phyloP scores from a whole-genome alignment of 2,113 vertebrate species.

The Anoura caudifer region DNA sequence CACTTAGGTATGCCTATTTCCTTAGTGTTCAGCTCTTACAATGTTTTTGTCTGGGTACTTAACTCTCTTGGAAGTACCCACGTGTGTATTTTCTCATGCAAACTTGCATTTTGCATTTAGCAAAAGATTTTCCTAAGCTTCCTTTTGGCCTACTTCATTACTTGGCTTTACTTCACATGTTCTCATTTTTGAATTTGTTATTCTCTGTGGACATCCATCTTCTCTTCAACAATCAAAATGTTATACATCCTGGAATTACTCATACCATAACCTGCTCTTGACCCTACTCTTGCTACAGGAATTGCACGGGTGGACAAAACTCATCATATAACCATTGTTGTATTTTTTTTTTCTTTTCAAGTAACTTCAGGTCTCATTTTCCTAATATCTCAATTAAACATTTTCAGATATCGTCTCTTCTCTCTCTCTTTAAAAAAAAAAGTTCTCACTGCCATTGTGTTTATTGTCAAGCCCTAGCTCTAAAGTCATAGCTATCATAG shows the following conservation, averaged over 20 bases:
- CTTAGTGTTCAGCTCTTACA: background rate
- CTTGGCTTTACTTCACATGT: slow-evolving; percentile 20
- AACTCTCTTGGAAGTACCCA: background rate
- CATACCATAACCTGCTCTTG: background rate
- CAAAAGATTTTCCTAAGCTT: slow-evolving; percentile 11
- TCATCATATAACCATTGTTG: background rate
- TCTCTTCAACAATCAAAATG: slow-evolving; percentile 12
- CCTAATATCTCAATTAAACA: background rate
- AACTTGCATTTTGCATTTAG: background rate
- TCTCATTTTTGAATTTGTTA: slow-evolving; percentile 31
- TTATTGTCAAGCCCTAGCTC: background rate
- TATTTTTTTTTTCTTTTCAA: background rate
- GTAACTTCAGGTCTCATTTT: background rate
- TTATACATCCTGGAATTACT: background rate
- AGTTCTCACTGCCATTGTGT: background rate
- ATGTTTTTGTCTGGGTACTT: background rate
- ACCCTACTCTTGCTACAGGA: background rate
- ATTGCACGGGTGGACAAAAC: background rate
- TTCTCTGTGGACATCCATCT: slow-evolving; percentile 36
- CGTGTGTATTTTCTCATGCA: background rate
- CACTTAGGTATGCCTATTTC: background rate
- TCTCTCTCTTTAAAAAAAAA: background rate
- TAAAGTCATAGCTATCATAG: background rate
- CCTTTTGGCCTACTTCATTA: slow-evolving; percentile 9
- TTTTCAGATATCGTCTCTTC: background rate